Percentiles rank a stretch among this genome's conserved stretches.
These are phyloP conservation scores for Apomyelois bistriatella DNA, from an alignment of 2,888 invertebrate genomes.

Conservation along the genomic window DNA sequence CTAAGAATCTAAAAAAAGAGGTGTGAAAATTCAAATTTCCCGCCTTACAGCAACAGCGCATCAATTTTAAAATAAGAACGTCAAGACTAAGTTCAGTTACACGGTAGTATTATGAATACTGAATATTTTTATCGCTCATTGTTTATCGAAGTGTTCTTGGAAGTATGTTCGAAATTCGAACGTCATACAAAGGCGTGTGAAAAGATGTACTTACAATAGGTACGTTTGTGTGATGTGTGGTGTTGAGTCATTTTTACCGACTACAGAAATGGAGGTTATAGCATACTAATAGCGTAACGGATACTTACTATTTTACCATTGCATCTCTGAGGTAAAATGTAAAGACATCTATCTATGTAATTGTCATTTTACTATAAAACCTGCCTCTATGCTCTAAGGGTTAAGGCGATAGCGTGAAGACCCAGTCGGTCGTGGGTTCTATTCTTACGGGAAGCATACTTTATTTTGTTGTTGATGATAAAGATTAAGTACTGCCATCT, in stretches of 20 bases:
- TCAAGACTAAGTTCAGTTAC: background rate
- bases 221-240: background rate
- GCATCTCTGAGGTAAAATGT: too few species aligned
- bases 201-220: background rate
- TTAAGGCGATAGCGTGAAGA: too few species aligned
- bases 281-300: too few species aligned
- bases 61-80: background rate
- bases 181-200: background rate
- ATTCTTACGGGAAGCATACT: too few species aligned
- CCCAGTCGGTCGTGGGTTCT: too few species aligned
- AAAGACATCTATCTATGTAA: too few species aligned
- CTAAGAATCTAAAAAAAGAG: background rate
- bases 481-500: too few species aligned
- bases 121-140: constrained; percentile 8
- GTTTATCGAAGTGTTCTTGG: constrained; percentile 3
- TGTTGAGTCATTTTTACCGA: background rate
- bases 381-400: too few species aligned
- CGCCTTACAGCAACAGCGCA: background rate
- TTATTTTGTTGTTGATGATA: too few species aligned
- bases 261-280: background rate
- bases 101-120: background rate
- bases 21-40: background rate
- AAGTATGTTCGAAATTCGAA: background rate
- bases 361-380: too few species aligned
- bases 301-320: too few species aligned